Conservation (phyloP, 64 coral and sea anemone genomes). For the Porites lutea region DNA sequence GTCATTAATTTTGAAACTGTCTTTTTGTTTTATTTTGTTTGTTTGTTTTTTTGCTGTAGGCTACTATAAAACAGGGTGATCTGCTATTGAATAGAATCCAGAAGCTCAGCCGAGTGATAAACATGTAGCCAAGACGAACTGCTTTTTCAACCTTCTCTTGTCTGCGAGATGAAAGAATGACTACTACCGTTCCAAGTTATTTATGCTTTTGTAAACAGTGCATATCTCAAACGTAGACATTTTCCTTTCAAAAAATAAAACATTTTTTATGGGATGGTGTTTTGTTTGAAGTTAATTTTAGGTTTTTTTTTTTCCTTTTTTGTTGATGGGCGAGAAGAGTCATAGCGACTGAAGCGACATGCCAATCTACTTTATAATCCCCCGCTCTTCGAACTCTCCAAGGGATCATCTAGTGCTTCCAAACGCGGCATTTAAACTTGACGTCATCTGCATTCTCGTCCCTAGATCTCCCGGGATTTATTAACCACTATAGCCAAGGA, state of each 20-base stretch:
- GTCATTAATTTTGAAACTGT: no score
- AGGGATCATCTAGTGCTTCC: no score
- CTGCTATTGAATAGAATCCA: constrained; percentile 96
- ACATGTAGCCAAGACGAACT: constrained; percentile 66
- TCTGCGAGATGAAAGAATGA: background rate
- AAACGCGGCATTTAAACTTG: no score
- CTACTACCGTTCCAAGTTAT: background rate
- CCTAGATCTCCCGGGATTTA: no score
- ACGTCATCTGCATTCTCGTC: no score
- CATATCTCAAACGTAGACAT: background rate
- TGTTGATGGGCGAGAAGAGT: no score
- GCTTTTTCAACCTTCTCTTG: background rate
- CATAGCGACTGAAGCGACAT: no score
- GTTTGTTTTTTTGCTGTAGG: constrained; percentile 49
- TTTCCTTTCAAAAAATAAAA: background rate
- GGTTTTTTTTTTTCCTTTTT: no score
- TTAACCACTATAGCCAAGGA: no score
- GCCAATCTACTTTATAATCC: no score
- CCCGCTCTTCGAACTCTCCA: no score
- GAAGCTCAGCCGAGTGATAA: constrained; percentile 97
- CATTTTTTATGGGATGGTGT: background rate
- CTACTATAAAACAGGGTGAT: constrained; percentile 97
- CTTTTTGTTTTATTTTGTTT: background rate
- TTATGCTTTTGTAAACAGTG: constrained; percentile 2
- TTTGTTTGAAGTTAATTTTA: no score